Evolutionary conservation across 2,888 invertebrate genomes (phyloP).

Genomic region (Blera fallax): DNA sequence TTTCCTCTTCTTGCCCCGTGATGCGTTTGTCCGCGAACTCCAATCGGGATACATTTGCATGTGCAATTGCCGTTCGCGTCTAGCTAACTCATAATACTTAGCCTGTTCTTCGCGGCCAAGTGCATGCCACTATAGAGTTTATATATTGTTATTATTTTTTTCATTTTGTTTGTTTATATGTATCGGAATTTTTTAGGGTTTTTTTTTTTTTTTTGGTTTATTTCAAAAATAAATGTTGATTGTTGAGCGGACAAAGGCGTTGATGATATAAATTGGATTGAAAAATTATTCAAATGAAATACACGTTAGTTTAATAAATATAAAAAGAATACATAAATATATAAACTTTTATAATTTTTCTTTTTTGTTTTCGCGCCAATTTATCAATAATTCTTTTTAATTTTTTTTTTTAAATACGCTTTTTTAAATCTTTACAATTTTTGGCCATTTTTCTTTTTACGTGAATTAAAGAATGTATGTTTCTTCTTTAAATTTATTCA

Average conservation of each 20-base stretch:
- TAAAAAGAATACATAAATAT: constrained; percentile 63
- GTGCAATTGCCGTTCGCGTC: constrained; percentile 99
- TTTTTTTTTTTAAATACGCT: constrained; percentile 14
- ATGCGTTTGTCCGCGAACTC: constrained; percentile 99
- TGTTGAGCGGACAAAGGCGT: constrained; percentile 59
- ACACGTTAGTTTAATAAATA: constrained; percentile 65
- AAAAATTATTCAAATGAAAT: constrained; percentile 69
- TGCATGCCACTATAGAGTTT: constrained; percentile 95
- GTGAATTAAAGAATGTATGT: constrained; percentile 24
- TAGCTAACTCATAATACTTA: constrained; percentile 99
- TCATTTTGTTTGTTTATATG: constrained; percentile 24
- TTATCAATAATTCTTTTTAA: constrained; percentile 12
- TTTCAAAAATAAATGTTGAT: constrained; percentile 54
- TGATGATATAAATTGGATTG: constrained; percentile 65
- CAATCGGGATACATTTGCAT: constrained; percentile 99
- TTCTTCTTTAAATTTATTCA: constrained; percentile 16
- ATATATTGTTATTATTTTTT: too few relatives aligned
- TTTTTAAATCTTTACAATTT: constrained; percentile 51
- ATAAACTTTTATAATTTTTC: constrained; percentile 66
- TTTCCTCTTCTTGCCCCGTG: constrained; percentile 99
- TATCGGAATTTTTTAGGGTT: constrained; percentile 31
- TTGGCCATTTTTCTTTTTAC: constrained; percentile 54
- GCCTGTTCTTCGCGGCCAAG: constrained; percentile 99
- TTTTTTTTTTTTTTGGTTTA: constrained; percentile 53
- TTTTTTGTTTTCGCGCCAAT: constrained; percentile 69